Conservation (phyloP, 2,797 vertebrate genomes). For the Danio tinwini region DNA sequence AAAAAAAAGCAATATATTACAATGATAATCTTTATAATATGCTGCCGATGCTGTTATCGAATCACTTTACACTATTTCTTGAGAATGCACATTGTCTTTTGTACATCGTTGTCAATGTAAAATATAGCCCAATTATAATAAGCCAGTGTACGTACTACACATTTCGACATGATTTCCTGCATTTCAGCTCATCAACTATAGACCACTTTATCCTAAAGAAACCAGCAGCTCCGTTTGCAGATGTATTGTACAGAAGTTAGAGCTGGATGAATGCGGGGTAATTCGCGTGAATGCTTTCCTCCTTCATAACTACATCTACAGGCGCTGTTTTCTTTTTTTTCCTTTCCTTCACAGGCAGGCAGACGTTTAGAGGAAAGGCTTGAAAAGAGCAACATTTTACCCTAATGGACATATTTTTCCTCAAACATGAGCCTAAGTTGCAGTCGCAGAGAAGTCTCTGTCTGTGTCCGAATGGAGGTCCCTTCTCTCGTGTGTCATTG, state of each 20-base stretch:
- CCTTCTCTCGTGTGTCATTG: constrained; percentile 61
- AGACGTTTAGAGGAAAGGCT: constrained; percentile 13
- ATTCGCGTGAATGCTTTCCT: constrained; percentile 18
- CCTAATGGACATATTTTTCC: constrained; percentile 34
- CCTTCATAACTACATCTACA: constrained; percentile 28
- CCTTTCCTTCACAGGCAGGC: neutral
- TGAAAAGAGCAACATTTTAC: constrained; percentile 23
- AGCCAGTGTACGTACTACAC: too few species aligned
- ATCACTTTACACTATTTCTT: too few species aligned
- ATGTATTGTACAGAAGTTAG: constrained; percentile 5
- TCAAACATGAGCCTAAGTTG: constrained; percentile 42
- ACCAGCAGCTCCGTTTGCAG: neutral
- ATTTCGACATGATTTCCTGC: too few species aligned
- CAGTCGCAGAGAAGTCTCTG: constrained; percentile 49
- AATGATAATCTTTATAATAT: too few species aligned
- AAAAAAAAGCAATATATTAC: too few species aligned
- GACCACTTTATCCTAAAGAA: neutral
- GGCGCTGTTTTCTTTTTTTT: neutral
- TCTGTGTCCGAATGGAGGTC: constrained; percentile 52
- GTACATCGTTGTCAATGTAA: too few species aligned
- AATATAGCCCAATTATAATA: too few species aligned
- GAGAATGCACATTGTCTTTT: too few species aligned
- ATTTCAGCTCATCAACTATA: neutral
- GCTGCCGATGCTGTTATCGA: too few species aligned
- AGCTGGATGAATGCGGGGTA: neutral